phyloP scores from a whole-genome alignment of 2,113 vertebrate genomes.

The Zosterops borbonicus region DNA sequence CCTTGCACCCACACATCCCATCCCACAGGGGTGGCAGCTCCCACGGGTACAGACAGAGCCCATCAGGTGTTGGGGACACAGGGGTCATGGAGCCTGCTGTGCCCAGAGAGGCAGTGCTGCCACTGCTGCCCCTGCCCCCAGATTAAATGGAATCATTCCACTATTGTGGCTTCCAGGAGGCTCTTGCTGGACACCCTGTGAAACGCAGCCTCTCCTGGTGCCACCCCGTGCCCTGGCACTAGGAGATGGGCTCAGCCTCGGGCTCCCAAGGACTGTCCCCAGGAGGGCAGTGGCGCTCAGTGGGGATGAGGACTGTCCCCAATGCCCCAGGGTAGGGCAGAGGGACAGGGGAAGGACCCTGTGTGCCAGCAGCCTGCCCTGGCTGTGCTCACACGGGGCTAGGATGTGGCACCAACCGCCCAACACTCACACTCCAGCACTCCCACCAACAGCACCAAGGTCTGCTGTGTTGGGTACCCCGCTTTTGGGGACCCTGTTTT shows the following conservation, averaged over 20 bases:
- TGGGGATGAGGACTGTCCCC: rapidly evolving
- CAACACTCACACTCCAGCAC: rapidly evolving
- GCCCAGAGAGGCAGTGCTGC: neutral
- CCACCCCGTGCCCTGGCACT: neutral
- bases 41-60: neutral
- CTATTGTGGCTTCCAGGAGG: neutral
- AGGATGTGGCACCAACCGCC: neutral
- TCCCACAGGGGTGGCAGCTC: neutral
- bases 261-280: neutral
- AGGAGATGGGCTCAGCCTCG: neutral
- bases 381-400: rapidly evolving
- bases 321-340: rapidly evolving
- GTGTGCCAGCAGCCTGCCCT: neutral
- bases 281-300: neutral
- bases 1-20: neutral
- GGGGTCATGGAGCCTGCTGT: neutral
- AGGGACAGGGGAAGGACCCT: neutral
- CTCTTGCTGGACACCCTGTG: neutral
- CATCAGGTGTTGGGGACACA: rapidly evolving
- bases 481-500: neutral
- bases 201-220: rapidly evolving
- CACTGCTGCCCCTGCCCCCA: neutral
- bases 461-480: no score
- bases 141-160: neutral
- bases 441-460: neutral